phyloP scores from a whole-genome alignment of 1,140 invertebrate species.

The Sinella curviseta region DNA sequence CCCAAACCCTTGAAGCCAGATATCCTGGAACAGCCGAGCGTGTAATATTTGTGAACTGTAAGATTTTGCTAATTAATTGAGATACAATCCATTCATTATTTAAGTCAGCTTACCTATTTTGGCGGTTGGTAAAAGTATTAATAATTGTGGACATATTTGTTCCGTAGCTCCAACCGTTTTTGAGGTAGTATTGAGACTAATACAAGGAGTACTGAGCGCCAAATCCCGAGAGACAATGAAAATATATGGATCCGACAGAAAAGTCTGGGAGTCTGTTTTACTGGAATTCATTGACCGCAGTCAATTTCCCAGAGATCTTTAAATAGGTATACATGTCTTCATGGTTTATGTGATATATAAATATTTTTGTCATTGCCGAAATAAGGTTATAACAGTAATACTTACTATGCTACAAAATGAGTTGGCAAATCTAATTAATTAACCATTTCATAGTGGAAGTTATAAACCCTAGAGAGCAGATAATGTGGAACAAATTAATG shows the following conservation, averaged over 20 bases:
- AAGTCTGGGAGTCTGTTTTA: not conserved
- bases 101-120: too few species aligned
- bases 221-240: not conserved
- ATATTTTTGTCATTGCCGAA: too few species aligned
- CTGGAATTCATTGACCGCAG: constrained; percentile 1
- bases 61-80: not conserved
- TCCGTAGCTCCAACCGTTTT: constrained; percentile 1
- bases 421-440: not conserved
- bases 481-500: not conserved
- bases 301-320: constrained; percentile 8
- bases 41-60: constrained; percentile 9
- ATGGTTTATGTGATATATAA: too few species aligned
- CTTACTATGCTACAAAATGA: too few species aligned
- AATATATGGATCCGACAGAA: constrained; percentile 1
- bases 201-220: not conserved
- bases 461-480: not conserved
- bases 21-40: not conserved
- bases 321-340: too few species aligned
- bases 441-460: not conserved
- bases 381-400: too few species aligned
- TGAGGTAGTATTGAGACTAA: not conserved
- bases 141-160: not conserved
- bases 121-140: too few species aligned
- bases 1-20: not conserved
- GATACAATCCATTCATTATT: too few species aligned